Evolutionary conservation across 2,888 invertebrate genomes (phyloP).

Genomic region (Melinaea menophilus): DNA sequence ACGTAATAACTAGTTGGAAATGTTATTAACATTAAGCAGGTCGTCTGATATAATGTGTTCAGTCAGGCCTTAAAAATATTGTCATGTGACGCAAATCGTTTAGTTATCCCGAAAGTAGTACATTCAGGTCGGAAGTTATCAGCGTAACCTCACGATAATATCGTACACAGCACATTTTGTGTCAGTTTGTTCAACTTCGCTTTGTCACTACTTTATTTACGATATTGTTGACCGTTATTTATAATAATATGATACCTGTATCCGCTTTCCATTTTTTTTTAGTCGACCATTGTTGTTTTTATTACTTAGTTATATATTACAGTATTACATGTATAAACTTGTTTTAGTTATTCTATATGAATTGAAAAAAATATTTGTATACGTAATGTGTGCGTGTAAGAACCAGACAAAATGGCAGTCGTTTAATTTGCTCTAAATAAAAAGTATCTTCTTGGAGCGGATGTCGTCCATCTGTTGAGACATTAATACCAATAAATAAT

Average conservation of each 20-base stretch:
- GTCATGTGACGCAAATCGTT: conserved; percentile 69
- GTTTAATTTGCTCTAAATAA: conserved; percentile 37
- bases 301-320: background rate
- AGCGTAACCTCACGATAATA: conserved; percentile 55
- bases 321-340: no score
- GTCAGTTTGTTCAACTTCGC: conserved; percentile 70
- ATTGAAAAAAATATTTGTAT: no score
- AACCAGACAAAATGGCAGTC: background rate
- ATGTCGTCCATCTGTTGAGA: conserved; percentile 75
- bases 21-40: no score
- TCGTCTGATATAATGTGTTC: no score
- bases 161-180: conserved; percentile 50
- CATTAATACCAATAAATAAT: conserved; percentile 67
- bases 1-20: no score
- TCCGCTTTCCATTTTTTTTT: conserved; percentile 14
- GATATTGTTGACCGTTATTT: conserved; percentile 44
- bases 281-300: background rate
- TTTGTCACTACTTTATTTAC: conserved; percentile 62
- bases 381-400: no score
- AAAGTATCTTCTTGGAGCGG: conserved; percentile 51
- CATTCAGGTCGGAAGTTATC: conserved; percentile 65
- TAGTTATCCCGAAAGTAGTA: conserved; percentile 67
- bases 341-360: no score
- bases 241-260: conserved; percentile 18
- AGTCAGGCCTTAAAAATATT: conserved; percentile 35